Evolutionary conservation across 2,113 vertebrate species (phyloP).

Genomic region (Silurus meridionalis): DNA sequence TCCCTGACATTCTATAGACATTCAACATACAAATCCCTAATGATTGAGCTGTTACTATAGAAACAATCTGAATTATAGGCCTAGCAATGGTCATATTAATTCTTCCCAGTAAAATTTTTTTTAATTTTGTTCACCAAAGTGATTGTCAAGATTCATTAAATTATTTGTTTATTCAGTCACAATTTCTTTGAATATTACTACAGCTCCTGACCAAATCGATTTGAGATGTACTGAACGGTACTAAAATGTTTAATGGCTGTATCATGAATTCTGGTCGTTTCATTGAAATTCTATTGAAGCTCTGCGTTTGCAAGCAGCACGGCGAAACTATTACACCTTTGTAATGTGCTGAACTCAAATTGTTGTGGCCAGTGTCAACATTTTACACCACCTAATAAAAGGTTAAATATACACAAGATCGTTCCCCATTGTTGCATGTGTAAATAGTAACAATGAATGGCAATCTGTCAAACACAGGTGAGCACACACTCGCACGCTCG

Average conservation of each 20-base stretch:
- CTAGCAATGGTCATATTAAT: too few relatives aligned
- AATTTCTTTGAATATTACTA: too few relatives aligned
- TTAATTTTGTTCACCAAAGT: too few relatives aligned
- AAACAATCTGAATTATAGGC: too few relatives aligned
- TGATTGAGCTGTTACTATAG: too few relatives aligned
- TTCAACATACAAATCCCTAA: not conserved
- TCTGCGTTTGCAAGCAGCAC: not conserved
- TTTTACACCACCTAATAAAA: not conserved
- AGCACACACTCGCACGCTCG: not conserved
- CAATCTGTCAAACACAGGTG: not conserved
- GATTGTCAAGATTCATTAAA: too few relatives aligned
- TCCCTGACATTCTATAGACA: not conserved
- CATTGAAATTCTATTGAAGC: not conserved
- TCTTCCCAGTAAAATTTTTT: too few relatives aligned
- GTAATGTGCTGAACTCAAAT: not conserved
- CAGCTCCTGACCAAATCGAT: not conserved
- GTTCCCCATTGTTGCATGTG: not conserved
- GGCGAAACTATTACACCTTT: not conserved
- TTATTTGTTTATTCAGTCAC: too few relatives aligned
- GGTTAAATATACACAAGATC: not conserved
- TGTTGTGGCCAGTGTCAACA: not conserved
- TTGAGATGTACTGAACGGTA: too few relatives aligned
- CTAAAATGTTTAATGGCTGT: not conserved
- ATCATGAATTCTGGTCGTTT: not conserved
- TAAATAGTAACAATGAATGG: not conserved